phyloP scores from a whole-genome alignment of 2,888 invertebrate species.

The Gortyna flavago region DNA sequence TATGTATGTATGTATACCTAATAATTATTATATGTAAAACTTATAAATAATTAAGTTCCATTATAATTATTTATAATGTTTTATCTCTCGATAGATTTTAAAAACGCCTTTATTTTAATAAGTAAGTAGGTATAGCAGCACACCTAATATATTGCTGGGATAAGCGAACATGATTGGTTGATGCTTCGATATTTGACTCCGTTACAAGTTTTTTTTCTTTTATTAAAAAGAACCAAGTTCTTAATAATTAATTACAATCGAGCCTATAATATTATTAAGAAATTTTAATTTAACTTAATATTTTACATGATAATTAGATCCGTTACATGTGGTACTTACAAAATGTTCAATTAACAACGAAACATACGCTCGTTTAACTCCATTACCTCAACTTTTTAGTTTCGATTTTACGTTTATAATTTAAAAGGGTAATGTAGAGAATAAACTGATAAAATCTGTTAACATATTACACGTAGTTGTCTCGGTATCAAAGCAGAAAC shows the following conservation, averaged over 20 bases:
- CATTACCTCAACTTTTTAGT: neutral
- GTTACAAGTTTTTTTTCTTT: too few relatives aligned
- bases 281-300: too few relatives aligned
- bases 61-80: neutral
- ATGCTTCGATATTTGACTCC: neutral
- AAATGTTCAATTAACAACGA: neutral
- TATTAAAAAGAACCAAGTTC: too few relatives aligned
- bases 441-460: conserved; percentile 40
- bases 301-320: too few relatives aligned
- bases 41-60: neutral
- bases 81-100: neutral
- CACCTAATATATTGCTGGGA: neutral
- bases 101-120: neutral
- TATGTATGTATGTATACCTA: neutral
- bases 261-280: too few relatives aligned
- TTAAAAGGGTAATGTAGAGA: conserved; percentile 25
- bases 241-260: too few relatives aligned
- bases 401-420: conserved; percentile 7
- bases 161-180: neutral
- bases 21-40: neutral
- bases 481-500: conserved; percentile 40
- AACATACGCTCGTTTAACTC: neutral
- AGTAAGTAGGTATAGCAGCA: neutral
- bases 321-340: too few relatives aligned
- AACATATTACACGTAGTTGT: conserved; percentile 32